These are phyloP conservation scores for Actinernus sp. DNA, from an alignment of 92 coral and sea anemone species.

Conservation along the genomic window DNA sequence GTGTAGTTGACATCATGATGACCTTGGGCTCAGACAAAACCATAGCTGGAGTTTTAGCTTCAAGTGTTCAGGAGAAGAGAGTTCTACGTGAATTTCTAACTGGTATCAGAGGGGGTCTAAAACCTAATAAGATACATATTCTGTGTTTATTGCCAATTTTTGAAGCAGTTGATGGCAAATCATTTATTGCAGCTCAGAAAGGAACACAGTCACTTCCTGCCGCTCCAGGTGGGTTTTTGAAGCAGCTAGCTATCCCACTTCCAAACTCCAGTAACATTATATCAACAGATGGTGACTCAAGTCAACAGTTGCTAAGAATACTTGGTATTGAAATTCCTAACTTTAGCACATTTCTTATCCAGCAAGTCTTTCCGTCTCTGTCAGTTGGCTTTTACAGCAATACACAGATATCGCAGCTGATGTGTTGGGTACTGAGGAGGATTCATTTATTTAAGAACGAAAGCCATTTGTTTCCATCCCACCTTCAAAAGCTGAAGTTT, in stretches of 20 bases:
- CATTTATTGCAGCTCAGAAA: slow-evolving; percentile 38
- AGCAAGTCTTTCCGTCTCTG: slow-evolving; percentile 44
- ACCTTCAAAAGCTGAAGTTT: slow-evolving; percentile 77
- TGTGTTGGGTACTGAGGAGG: slow-evolving; percentile 91
- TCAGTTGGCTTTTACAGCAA: slow-evolving; percentile 62
- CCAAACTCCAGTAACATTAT: slow-evolving; percentile 27
- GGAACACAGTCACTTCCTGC: slow-evolving; percentile 13
- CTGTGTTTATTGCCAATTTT: slow-evolving; percentile 69
- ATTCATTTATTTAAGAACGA: slow-evolving; percentile 83
- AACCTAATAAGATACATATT: slow-evolving; percentile 29
- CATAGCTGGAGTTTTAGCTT: neutral
- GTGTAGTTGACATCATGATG: slow-evolving; percentile 61
- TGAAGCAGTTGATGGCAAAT: slow-evolving; percentile 62
- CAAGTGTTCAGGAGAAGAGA: slow-evolving; percentile 33
- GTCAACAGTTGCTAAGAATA: slow-evolving; percentile 15
- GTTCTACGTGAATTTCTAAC: slow-evolving; percentile 59
- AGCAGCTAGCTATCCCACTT: slow-evolving; percentile 2
- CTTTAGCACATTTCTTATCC: slow-evolving; percentile 43
- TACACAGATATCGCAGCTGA: slow-evolving; percentile 78
- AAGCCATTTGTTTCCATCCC: slow-evolving; percentile 79
- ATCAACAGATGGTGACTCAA: slow-evolving; percentile 21
- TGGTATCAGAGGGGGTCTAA: slow-evolving; percentile 9
- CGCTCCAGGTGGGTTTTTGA: slow-evolving; percentile 56
- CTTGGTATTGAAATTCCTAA: slow-evolving; percentile 27
- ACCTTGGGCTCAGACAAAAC: slow-evolving; percentile 26